Percentiles rank a stretch among this genome's conserved stretches.
Conservation (phyloP, 53 echinoderm and acorn worm genomes). For the Crossaster papposus region DNA sequence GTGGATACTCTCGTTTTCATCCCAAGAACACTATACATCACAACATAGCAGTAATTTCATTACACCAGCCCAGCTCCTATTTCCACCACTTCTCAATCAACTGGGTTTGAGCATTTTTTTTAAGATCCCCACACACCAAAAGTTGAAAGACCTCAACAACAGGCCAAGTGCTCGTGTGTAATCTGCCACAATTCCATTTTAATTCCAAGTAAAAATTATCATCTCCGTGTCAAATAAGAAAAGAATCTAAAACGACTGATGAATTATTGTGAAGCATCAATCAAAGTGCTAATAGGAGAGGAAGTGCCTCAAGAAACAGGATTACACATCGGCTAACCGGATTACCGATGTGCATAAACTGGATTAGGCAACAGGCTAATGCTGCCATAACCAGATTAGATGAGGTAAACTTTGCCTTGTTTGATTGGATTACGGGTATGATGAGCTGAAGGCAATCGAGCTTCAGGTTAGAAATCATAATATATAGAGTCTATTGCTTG, state of each 20-base stretch:
- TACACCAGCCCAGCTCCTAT: not conserved
- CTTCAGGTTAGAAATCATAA: not conserved
- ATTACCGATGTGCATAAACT: constrained; percentile 34
- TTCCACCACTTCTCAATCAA: not conserved
- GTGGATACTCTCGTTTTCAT: not conserved
- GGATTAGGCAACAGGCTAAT: constrained; percentile 51
- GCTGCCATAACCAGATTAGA: constrained; percentile 16
- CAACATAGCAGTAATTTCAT: not conserved
- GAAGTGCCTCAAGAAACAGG: constrained; percentile 6
- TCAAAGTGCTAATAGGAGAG: constrained; percentile 14
- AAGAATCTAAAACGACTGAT: constrained; percentile 8
- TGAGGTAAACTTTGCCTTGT: constrained; percentile 17
- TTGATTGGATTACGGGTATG: constrained; percentile 49
- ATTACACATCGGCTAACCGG: constrained; percentile 21
- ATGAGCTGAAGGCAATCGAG: constrained; percentile 12
- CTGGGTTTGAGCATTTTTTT: not conserved
- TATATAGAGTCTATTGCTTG: not conserved
- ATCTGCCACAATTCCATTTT: not conserved
- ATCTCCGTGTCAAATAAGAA: not conserved
- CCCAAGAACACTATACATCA: not conserved
- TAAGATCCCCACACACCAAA: not conserved
- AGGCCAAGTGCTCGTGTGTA: not conserved
- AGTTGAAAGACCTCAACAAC: not conserved
- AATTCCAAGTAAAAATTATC: constrained; percentile 3
- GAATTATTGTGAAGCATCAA: constrained; percentile 10